phyloP scores from a whole-genome alignment of 2,888 invertebrate genomes.

The Miltochrista miniata region DNA sequence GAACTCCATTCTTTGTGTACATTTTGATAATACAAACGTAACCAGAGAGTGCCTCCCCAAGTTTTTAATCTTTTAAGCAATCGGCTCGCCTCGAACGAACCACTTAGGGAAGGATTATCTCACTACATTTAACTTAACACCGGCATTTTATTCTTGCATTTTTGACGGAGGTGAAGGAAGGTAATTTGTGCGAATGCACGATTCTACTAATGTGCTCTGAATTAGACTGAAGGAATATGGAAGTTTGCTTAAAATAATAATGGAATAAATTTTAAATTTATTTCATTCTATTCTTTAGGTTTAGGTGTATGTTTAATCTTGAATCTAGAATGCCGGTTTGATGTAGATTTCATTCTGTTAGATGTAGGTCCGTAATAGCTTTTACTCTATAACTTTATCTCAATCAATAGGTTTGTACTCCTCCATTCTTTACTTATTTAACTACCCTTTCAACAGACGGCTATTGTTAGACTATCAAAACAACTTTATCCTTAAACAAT shows the following conservation, averaged over 20 bases:
- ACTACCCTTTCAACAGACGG: no score
- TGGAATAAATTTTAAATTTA: neutral
- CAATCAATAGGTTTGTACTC: no score
- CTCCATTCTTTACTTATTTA: no score
- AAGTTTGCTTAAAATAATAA: neutral
- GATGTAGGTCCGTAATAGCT: no score
- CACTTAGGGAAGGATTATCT: slow-evolving; percentile 57
- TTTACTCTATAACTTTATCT: no score
- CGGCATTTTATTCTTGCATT: slow-evolving; percentile 38
- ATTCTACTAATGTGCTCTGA: neutral
- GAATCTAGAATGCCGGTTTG: no score
- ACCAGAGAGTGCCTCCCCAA: slow-evolving; percentile 33
- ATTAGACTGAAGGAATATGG: neutral
- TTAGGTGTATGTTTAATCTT: no score
- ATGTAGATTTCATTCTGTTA: no score
- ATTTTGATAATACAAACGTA: slow-evolving; percentile 6
- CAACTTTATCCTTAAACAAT: slow-evolving; percentile 1
- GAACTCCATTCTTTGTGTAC: neutral
- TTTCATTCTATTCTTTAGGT: no score
- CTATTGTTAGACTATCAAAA: neutral
- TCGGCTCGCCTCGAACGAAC: slow-evolving; percentile 42
- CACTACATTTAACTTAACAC: slow-evolving; percentile 61
- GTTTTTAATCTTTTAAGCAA: slow-evolving; percentile 65
- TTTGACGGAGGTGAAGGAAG: slow-evolving; percentile 20
- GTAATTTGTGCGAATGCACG: slow-evolving; percentile 17